Percentiles rank a stretch among this genome's conserved stretches.
These are phyloP conservation scores for Balanococcus diminutus DNA, from an alignment of 2,888 invertebrate genomes.

Conservation along the genomic window DNA sequence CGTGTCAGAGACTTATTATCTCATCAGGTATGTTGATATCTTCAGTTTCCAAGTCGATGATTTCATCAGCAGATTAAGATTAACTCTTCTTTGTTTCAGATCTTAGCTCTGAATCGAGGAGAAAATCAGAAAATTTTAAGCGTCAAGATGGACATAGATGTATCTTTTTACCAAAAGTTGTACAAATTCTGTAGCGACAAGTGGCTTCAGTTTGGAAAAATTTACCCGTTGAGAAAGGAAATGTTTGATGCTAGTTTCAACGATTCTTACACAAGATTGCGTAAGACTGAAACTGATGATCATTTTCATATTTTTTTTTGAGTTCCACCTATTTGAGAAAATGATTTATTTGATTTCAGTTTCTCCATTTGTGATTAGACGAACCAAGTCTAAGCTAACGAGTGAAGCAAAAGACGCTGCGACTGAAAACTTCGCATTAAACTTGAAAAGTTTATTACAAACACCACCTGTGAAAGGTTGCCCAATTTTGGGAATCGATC, in stretches of 20 bases:
- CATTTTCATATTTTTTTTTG: not conserved
- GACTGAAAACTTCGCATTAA: constrained; percentile 81
- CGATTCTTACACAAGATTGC: constrained; percentile 68
- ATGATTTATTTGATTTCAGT: constrained; percentile 64
- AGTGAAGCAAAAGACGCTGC: constrained; percentile 80
- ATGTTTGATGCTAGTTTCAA: constrained; percentile 66
- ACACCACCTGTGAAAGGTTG: constrained; percentile 81
- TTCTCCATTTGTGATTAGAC: constrained; percentile 71
- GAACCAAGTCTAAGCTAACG: constrained; percentile 76
- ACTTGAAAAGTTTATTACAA: constrained; percentile 81
- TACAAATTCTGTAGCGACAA: constrained; percentile 64
- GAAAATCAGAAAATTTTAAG: constrained; percentile 77
- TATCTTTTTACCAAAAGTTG: constrained; percentile 69
- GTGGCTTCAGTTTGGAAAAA: constrained; percentile 62
- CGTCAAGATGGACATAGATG: constrained; percentile 77
- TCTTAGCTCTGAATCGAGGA: constrained; percentile 86
- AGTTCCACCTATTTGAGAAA: not conserved
- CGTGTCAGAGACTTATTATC: constrained; percentile 73
- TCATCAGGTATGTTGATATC: constrained; percentile 75
- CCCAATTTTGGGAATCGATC: constrained; percentile 84
- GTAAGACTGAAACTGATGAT: constrained; percentile 60
- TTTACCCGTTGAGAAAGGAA: constrained; percentile 61
- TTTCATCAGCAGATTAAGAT: no score
- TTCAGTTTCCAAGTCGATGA: no score
- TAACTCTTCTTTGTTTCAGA: constrained; percentile 61